Evolutionary conservation across 1,140 invertebrate species (phyloP).

Genomic region (Trichoplusia ni): DNA sequence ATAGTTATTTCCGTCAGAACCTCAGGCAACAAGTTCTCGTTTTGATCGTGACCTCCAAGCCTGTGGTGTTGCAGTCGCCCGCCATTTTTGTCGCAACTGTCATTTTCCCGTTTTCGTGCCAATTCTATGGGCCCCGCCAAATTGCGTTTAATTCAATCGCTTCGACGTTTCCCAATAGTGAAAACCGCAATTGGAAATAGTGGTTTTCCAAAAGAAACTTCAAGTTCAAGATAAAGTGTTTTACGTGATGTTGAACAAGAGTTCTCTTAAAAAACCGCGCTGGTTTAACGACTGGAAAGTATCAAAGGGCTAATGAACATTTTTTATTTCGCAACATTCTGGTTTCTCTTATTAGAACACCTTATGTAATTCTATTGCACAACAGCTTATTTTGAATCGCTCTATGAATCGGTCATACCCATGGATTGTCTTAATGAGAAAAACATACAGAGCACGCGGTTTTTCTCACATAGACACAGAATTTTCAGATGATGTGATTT

Average conservation of each 20-base stretch:
- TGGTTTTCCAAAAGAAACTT: constrained; percentile 43
- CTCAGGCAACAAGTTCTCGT: not conserved
- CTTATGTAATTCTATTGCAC: too few species aligned
- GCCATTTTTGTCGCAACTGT: constrained; percentile 32
- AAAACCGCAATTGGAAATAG: constrained; percentile 37
- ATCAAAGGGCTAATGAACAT: constrained; percentile 5
- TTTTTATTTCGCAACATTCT: constrained; percentile 2
- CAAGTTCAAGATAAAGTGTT: constrained; percentile 48
- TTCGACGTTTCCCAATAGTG: constrained; percentile 20
- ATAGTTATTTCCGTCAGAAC: not conserved
- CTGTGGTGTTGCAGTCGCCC: constrained; percentile 32
- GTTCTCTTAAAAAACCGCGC: not conserved
- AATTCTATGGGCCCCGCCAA: constrained; percentile 23
- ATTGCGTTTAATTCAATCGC: constrained; percentile 31
- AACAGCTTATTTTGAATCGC: too few species aligned
- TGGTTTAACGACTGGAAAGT: constrained; percentile 15
- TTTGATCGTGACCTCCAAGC: constrained; percentile 38
- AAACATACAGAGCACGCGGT: too few species aligned
- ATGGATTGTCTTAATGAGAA: too few species aligned
- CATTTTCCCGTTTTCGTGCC: constrained; percentile 40
- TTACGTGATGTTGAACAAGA: constrained; percentile 9
- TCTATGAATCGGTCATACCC: too few species aligned
- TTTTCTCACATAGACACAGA: too few species aligned
- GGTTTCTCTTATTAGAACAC: constrained; percentile 5
- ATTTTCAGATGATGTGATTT: too few species aligned